These are phyloP conservation scores for Ridgeia piscesae DNA, from an alignment of 1,140 invertebrate species.

Conservation along the genomic window DNA sequence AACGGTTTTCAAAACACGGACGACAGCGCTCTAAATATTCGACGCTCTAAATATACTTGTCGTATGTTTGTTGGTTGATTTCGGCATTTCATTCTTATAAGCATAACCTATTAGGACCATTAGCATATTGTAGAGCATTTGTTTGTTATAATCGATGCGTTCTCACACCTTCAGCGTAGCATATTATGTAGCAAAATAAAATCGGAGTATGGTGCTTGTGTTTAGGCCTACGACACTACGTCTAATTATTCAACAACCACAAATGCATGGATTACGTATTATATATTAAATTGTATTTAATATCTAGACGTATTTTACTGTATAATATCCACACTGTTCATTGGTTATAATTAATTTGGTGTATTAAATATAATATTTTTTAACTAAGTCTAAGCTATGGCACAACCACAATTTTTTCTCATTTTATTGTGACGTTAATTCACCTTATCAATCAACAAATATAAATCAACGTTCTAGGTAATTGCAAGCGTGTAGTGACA, in stretches of 20 bases:
- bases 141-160: neutral
- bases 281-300: neutral
- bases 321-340: neutral
- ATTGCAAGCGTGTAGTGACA: neutral
- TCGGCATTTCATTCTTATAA: neutral
- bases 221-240: neutral
- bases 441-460: neutral
- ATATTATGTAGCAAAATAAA: neutral
- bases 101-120: neutral
- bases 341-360: neutral
- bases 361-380: neutral
- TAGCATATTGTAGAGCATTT: neutral
- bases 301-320: neutral
- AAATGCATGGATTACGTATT: neutral
- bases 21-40: neutral
- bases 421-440: neutral
- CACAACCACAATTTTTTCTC: neutral
- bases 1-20: neutral
- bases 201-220: neutral
- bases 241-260: neutral
- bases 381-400: neutral
- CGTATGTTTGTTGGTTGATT: neutral
- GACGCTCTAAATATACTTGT: neutral
- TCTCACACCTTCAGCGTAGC: neutral
- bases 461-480: neutral